Conservation (phyloP, 92 coral and sea anemone species). For the Bergia puertoricense region DNA sequence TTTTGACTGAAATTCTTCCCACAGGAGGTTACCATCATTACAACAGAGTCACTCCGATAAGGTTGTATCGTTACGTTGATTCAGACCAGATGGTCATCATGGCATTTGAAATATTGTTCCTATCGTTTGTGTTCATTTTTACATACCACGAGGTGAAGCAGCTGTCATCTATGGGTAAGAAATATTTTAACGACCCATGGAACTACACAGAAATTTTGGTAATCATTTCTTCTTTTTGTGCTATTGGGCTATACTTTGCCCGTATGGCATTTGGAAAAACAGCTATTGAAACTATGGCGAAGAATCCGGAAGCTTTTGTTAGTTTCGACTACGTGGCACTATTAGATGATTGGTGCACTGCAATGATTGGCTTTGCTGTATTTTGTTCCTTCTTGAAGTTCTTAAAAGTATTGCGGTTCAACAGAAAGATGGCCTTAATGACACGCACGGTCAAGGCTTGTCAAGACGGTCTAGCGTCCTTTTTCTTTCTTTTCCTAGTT, state of each 20-base stretch:
- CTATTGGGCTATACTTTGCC: conserved; percentile 79
- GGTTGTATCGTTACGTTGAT: conserved; percentile 81
- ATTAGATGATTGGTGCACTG: conserved; percentile 69
- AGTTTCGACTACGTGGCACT: conserved; percentile 82
- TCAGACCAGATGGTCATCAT: conserved; percentile 69
- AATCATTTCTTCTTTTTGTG: conserved; percentile 71
- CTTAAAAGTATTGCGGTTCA: conserved; percentile 79
- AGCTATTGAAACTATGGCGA: conserved; percentile 67
- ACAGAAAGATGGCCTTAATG: conserved; percentile 76
- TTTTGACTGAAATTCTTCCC: conserved; percentile 75
- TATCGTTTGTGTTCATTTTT: conserved; percentile 68
- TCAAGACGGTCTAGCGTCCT: conserved; percentile 63
- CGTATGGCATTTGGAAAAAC: conserved; percentile 70
- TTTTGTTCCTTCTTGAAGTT: conserved; percentile 73
- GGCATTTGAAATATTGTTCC: conserved; percentile 76
- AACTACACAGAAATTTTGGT: conserved; percentile 76
- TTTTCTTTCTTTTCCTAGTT: conserved; percentile 67
- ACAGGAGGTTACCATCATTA: conserved; percentile 85
- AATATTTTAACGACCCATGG: conserved; percentile 81
- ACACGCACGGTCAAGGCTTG: conserved; percentile 71
- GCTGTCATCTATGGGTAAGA: conserved; percentile 62
- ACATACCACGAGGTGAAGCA: conserved; percentile 80
- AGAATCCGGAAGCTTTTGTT: conserved; percentile 60
- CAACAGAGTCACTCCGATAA: conserved; percentile 63
- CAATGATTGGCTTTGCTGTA: conserved; percentile 74